Base-by-base conservation (phyloP, 92 coral and sea anemone genomes). In the Umimayanthus chanpuru region DNA sequence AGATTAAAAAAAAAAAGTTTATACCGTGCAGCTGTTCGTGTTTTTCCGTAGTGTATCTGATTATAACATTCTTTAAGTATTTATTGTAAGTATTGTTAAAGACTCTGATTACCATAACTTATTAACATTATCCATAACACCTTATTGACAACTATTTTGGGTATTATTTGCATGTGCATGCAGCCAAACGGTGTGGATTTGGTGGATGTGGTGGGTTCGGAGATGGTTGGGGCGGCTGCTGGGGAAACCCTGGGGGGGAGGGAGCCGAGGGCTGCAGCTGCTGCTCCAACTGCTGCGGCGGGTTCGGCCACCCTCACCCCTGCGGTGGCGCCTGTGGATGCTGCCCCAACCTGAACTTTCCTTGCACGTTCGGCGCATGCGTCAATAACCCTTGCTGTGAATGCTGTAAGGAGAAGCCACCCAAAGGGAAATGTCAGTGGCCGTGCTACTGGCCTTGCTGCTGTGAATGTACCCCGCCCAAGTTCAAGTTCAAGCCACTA, bases 221-320 rank as follows among this genome's bases (percentile, higher is more conserved):
- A 66, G 86, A 81, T 2, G 86, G 86, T 40, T 66, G 36, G n/a
- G 49, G 49, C 49, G 49, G 49, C 49, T 43, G 49, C 49, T 43
- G 98, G 98, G 98, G 96, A 43, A 80, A 43, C 18, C 92, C 98
- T 12, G 98, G 94, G 4, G 93, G 65, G 5, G 94, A 96, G 1
- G 98, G 94, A 2, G 93, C 53, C 4, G 94, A 96, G 1, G 23
- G 65, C 23, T 20, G n/a, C 68, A 90, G 98, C 89, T 87, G 98
- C 84, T 95, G 98, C 88, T 94, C 96, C 81, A 95, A 95, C 90
- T 95, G 98, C 96, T 95, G 98, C 47, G 98, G 98, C 26, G 98
- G 98, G 43, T 95, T 95, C 88, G 96, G 87, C 25, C 89, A 90
- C 77, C 97, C 97, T 32, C 95, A 90, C 53, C 1, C 79, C 89